Base-by-base conservation (phyloP, 2,888 invertebrate species). In the Monoplex corrugatus region DNA sequence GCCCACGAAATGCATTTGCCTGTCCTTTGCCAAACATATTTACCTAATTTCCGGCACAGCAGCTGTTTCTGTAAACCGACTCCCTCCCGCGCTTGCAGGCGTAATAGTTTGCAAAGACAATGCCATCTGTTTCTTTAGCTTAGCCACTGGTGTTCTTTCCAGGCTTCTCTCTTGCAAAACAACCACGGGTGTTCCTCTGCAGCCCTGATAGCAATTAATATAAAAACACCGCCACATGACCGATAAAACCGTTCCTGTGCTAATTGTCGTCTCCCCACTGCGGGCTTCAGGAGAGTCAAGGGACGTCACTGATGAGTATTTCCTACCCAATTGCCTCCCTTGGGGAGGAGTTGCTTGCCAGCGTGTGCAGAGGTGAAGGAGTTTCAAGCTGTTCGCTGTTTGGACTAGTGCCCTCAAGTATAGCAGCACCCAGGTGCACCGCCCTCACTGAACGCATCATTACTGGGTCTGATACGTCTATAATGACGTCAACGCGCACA, bases 151-250 rank as follows among this genome's bases (percentile, higher is more conserved):
- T 44, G 50, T 85, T 16, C 28, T 44, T 78, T 35, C 35, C 23
- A n/a, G 84, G 32, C 23, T 28, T 68, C 40, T 32, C 16, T 85
- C 38, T 32, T 68, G 23, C 28, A 28, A 40, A 38, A 86, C 2
- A 35, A 68, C 68, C 43, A 23, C 3, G 57, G 86, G 86, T 68
- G 86, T 68, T 68, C 86, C 68, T n/a, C 32, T 83, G 28, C 28
- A n/a, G 68, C n/a, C 45, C 32, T 38, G 63, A 6, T 40, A 86
- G 86, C 40, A 86, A 63, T 86, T 68, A 86, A 86, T 86, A 43
- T 43, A 86, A 86, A 86, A 40, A 86, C 68, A 68, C 68, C 38
- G 28, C 23, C 40, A 43, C 40, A 43, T 1, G 32, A 32, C n/a
- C 28, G 68, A 68, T 28, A 86, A 68, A 43, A 68, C 28, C 28